Base-by-base conservation (phyloP, 2,888 invertebrate genomes). In the Rhamphomyia laevipes region DNA sequence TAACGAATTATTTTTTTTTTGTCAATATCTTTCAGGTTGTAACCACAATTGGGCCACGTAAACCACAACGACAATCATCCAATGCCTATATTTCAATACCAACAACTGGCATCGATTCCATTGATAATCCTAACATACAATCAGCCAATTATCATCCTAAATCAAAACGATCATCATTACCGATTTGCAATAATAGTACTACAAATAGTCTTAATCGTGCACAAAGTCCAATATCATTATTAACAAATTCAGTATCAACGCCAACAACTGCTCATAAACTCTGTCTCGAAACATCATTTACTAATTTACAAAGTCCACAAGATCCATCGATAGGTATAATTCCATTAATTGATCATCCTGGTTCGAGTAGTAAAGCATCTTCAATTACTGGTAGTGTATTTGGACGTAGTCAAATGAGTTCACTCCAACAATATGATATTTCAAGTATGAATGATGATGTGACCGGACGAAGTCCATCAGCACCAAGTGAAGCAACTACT, bases 41-140 rank as follows among this genome's bases (percentile, higher is more conserved):
- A 80, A 82, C 82, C 55, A 79, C 84, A 59, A 77, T 83, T 65
- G 87, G 87, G 45, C 86, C 87, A 54, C 78, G 82, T 53, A 88
- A 87, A 67, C 87, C 87, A 12, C 83, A 83, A 64, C 75, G 84
- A 46, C 71, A 62, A 61, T 64, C 67, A 53, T 66, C 68, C 30
- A 68, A 67, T 59, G 71, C 69, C 56, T 70, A 66, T 56, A 67
- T 70, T 46, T 70, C 67, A 23, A 57, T 64, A 46, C 68, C 73
- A 45, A 65, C 68, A 49, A 66, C 69, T 41, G 55, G 62, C 53
- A 56, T 50, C 52, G 46, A 57, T 57, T 43, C 52, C 59, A 21
- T 61, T 63, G 56, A 61, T 65, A 56, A 50, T 60, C 54, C 57
- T 62, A 55, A 45, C 48, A 45, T n/a, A 30, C 38, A 13, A 42